Conservation (phyloP, 2,113 vertebrate species). For the Anser cygnoides region DNA sequence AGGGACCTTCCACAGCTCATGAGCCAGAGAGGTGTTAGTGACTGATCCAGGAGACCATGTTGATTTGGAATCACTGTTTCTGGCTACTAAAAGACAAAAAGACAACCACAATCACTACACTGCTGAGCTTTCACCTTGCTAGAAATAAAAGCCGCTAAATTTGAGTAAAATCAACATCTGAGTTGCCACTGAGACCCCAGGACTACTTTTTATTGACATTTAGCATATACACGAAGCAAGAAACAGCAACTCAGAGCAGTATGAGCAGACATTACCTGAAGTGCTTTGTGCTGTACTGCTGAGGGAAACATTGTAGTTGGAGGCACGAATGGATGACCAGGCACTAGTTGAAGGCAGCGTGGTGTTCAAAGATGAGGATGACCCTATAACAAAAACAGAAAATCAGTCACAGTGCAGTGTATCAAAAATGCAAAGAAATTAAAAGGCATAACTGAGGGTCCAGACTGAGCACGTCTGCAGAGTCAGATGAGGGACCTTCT, state of each 20-base stretch:
- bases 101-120: not conserved
- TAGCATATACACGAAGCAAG: not conserved
- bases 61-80: conserved; percentile 97
- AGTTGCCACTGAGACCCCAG: not conserved
- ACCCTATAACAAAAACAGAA: conserved; percentile 77
- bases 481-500: not conserved
- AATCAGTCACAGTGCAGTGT: not conserved
- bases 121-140: not conserved
- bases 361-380: conserved; percentile 99
- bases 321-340: conserved; percentile 99
- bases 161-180: not conserved
- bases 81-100: conserved; percentile 80
- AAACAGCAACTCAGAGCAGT: not conserved
- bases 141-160: not conserved
- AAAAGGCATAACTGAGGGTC: not conserved
- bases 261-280: conserved; percentile 84
- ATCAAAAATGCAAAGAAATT: rapidly evolving
- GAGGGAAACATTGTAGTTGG: conserved; percentile 99
- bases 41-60: conserved; percentile 94
- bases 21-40: conserved; percentile 97
- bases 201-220: not conserved
- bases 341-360: conserved; percentile 99
- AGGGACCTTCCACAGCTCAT: conserved; percentile 99
- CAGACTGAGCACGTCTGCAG: rapidly evolving
- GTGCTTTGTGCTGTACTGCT: conserved; percentile 99